Evolutionary conservation across 1,140 invertebrate species (phyloP), one percentile per base, ranked within the genome.

Genomic region (Atta texana): DNA sequence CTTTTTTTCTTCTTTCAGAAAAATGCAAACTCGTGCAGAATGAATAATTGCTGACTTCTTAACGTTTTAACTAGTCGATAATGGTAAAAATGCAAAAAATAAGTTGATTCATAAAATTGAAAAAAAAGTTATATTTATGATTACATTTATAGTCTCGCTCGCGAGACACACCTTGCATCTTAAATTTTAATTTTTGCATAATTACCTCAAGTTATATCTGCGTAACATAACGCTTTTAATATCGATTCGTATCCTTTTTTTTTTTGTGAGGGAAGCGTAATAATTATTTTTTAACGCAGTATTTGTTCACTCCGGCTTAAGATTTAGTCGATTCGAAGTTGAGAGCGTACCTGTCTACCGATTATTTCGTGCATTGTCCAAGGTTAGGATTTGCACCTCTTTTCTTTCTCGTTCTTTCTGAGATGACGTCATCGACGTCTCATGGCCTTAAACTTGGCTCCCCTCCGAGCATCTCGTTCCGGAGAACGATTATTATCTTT

Each of bases 401-500:
- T 31, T 4, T 78, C 49, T 77, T 31, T 78, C 61, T 78, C 61
- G 57, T 49, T 57, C 21, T 34, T 31, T 55, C n/a, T n/a, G 8
- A 39, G 39, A 7, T 84, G 80, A 84, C 55, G 69, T 51, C 69
- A 84, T 75, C 55, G 55, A 80, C 28, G 75, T 86, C 75, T 78
- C 61, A 31, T 39, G 76, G 61, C 64, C 85, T 66, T 80, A 81
- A 80, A 86, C 85, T 81, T 86, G 63, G 49, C 61, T 81, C 63
- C 63, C 63, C 74, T 59, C 34, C 76, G 28, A 44, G n/a, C 63
- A 59, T 51, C 49, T 63, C 24, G 51, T n/a, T 80, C 55, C 28
- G 53, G n/a, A 68, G 85, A 86, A n/a, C 28, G 69, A 81, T 86
- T 78, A 80, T 80, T 81, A 80, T 86, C 76, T 57, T 51, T 75